Evolutionary conservation across 2,797 vertebrate genomes (phyloP), one percentile per base, ranked within the genome.

Genomic region (Glossophaga mutica): DNA sequence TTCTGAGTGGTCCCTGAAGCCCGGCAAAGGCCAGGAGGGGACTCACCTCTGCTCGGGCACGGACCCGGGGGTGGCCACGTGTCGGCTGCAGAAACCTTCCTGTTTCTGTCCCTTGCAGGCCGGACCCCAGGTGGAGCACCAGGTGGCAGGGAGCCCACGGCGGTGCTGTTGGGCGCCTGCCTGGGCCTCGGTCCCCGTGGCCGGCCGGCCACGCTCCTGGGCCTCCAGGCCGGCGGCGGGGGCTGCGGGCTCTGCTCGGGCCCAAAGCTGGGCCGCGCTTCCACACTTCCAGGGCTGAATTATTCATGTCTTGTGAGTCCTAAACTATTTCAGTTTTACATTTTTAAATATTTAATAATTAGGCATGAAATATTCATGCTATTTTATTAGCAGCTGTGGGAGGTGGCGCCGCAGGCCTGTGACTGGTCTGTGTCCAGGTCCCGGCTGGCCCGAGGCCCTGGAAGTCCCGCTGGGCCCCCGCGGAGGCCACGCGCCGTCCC

Each of bases 291-390:
- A 19, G 18, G 76, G 37, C 83, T 98, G 96, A 98, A 98, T 98
- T 98, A 98, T 98, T 99, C 96, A 98, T 77, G 93, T 92, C 67
- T 18, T 59, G 91, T 97, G 98, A 98, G 97, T 98, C 98, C 93
- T 96, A 98, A 98, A 98, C 97, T 97, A 98, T 97, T 97, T 98
- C 97, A 86, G 98, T 97, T 98, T 98, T 98, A 97, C 97, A 98
- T 98, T 98, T 98, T 98, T 97, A 98, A 98, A 98, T 98, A 98
- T 98, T 99, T 98, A 98, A 98, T 98, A 98, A 98, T 98, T 98
- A 96, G 74, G 16, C 81, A 98, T 99, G 97, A 98, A 98, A 98
- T 97, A 99, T 98, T 98, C 34, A 99, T 98, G 96, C 68, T 92
- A 97, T 98, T 98, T 98, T 98, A 98, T 98, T 98, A 98, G 98